Percentiles rank a stretch among this genome's conserved stretches.
These are phyloP conservation scores for Prietella phreatophila DNA, from an alignment of 2,113 vertebrate species.

Conservation along the genomic window DNA sequence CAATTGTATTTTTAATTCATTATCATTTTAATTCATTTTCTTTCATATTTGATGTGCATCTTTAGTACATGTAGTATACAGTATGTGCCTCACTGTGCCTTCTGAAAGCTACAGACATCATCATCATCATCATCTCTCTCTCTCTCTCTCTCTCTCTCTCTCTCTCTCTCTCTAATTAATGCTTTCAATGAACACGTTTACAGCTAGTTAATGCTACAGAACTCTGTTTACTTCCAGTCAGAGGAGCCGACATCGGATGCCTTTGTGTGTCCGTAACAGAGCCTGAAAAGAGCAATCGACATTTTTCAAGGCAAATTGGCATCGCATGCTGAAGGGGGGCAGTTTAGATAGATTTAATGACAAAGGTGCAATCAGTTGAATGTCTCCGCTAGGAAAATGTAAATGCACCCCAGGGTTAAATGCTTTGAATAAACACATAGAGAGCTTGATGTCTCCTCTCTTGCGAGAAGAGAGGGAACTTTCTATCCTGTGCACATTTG, in stretches of 20 bases:
- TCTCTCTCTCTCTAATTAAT: slow-evolving; percentile 57
- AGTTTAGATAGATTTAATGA: slow-evolving; percentile 36
- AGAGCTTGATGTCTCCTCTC: slow-evolving; percentile 29
- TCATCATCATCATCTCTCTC: background rate
- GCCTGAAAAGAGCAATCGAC: slow-evolving; percentile 36
- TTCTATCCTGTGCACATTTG: background rate
- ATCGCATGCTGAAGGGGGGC: background rate
- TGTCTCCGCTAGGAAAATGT: slow-evolving; percentile 53
- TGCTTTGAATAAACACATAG: slow-evolving; percentile 52
- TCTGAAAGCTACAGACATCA: background rate
- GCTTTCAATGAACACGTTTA: slow-evolving; percentile 59
- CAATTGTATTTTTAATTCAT: background rate
- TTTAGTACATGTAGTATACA: background rate
- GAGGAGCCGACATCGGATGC: slow-evolving; percentile 49
- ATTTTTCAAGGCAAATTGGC: slow-evolving; percentile 19
- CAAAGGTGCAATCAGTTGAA: slow-evolving; percentile 50
- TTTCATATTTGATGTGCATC: background rate
- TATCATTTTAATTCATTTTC: too few relatives aligned
- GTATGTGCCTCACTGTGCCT: background rate
- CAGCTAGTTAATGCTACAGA: slow-evolving; percentile 56
- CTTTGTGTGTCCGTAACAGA: slow-evolving; percentile 38
- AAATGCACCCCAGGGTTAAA: slow-evolving; percentile 52
- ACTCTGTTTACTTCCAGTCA: slow-evolving; percentile 49
- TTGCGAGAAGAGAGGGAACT: slow-evolving; percentile 3
- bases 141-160: background rate